These are phyloP conservation scores for Platorchestia sp. DNA, from an alignment of 1,140 invertebrate species.

Conservation along the genomic window DNA sequence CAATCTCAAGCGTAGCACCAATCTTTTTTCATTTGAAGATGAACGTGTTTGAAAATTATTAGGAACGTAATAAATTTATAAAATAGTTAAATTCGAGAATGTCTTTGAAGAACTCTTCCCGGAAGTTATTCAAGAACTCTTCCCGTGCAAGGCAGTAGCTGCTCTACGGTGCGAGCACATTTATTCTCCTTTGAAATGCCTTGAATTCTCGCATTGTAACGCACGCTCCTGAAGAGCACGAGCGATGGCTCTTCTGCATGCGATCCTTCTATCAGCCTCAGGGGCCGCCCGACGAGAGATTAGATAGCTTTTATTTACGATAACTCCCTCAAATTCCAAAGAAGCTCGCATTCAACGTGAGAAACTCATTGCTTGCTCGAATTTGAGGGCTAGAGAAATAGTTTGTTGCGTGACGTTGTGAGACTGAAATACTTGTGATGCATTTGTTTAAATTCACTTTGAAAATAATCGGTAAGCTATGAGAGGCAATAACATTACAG, in stretches of 20 bases:
- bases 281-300: constrained; percentile 8
- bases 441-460: neutral
- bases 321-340: constrained; percentile 6
- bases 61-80: no score
- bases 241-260: constrained; percentile 12
- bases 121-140: neutral
- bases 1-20: neutral
- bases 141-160: neutral
- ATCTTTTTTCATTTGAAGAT: neutral
- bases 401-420: neutral
- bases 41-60: no score
- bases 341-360: neutral
- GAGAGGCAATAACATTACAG: neutral
- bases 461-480: neutral
- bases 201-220: constrained; percentile 24
- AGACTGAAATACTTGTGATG: no score
- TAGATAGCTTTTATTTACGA: constrained; percentile 41
- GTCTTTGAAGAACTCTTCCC: no score
- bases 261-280: constrained; percentile 10
- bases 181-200: neutral
- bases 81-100: no score
- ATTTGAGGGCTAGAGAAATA: neutral
- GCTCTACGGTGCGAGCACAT: neutral
- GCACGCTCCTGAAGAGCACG: neutral
- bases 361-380: neutral